A percentile compares a stretch with the other conserved stretches of the same genome.
These are phyloP conservation scores for Pelobates fuscus DNA, from an alignment of 2,113 vertebrate species.

Conservation along the genomic window DNA sequence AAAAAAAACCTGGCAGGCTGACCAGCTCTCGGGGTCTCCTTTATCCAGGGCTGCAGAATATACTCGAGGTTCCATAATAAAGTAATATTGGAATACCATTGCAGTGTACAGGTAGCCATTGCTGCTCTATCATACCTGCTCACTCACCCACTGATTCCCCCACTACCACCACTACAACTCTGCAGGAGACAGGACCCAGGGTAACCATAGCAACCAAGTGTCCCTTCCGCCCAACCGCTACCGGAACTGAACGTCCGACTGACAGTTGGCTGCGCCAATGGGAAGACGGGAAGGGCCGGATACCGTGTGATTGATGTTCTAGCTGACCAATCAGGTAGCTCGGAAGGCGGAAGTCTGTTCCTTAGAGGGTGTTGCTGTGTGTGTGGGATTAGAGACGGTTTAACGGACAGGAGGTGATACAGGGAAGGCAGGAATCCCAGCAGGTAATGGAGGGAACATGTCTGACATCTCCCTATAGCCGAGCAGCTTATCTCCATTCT, in stretches of 20 bases:
- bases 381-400: conserved; percentile 18
- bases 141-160: too few species aligned
- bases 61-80: too few species aligned
- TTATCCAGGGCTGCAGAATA: too few species aligned
- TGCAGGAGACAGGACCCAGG: background rate
- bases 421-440: background rate
- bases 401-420: conserved; percentile 1
- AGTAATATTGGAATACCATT: too few species aligned
- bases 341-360: background rate
- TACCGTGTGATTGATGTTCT: background rate
- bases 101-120: too few species aligned
- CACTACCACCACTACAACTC: too few species aligned
- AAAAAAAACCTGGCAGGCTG: too few species aligned
- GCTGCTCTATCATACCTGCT: too few species aligned
- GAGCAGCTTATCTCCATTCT: too few species aligned
- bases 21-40: too few species aligned
- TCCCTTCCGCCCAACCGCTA: background rate
- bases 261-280: conserved; percentile 9
- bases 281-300: background rate
- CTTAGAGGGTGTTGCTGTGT: background rate
- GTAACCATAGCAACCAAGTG: conserved; percentile 14
- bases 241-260: background rate
- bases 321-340: background rate
- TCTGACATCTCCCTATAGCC: too few species aligned
- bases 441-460: background rate